Conservation (phyloP, 2,888 invertebrate species). For the Lithophane semibrunnea region DNA sequence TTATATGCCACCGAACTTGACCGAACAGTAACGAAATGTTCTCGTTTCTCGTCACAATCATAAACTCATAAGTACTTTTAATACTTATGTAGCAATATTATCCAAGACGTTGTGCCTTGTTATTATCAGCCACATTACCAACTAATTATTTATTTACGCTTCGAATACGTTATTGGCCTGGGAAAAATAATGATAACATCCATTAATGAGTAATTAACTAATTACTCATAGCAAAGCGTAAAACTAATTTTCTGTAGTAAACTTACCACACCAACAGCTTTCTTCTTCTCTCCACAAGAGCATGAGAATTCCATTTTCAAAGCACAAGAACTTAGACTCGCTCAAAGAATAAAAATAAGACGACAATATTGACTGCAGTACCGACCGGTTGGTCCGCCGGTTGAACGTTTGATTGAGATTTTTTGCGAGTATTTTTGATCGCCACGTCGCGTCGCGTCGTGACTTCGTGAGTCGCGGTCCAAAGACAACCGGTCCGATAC, state of each 20-base stretch:
- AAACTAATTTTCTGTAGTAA: conserved; percentile 3
- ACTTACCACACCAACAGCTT: conserved; percentile 48
- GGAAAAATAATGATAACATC: neutral
- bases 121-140: conserved; percentile 3
- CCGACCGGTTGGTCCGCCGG: conserved; percentile 28
- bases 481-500: conserved; percentile 34
- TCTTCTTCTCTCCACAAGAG: conserved; percentile 25
- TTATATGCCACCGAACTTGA: conserved; percentile 39
- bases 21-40: neutral
- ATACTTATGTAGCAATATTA: conserved; percentile 5
- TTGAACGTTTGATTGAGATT: conserved; percentile 28
- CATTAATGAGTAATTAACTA: neutral
- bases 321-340: conserved; percentile 13
- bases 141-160: conserved; percentile 33
- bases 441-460: conserved; percentile 48
- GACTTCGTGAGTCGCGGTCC: neutral
- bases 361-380: neutral
- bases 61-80: too few species aligned
- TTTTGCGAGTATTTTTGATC: conserved; percentile 47
- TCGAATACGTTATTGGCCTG: neutral
- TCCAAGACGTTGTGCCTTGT: neutral
- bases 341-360: conserved; percentile 17
- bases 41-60: neutral
- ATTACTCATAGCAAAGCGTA: neutral
- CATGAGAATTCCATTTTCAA: conserved; percentile 38